phyloP scores from a whole-genome alignment of 2,113 vertebrate species.

The Halcyon malimbica region DNA sequence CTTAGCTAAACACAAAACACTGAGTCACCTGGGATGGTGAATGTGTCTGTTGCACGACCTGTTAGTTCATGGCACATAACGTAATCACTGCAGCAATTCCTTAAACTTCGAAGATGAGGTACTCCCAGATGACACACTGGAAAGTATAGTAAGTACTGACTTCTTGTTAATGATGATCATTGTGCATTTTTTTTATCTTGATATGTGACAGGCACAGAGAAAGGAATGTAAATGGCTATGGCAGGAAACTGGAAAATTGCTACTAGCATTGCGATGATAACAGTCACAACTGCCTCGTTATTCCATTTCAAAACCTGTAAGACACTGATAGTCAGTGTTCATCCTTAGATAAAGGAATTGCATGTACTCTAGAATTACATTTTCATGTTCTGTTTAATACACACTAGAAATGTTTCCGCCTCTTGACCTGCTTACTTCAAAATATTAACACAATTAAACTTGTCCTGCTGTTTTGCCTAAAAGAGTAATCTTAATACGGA shows the following conservation, averaged over 20 bases:
- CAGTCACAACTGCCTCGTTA: background rate
- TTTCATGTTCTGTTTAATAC: background rate
- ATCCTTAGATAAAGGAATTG: background rate
- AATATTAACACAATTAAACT: background rate
- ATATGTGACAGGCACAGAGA: background rate
- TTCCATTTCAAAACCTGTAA: background rate
- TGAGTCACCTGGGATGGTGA: background rate
- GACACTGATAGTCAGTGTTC: background rate
- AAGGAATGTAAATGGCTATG: background rate
- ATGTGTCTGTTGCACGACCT: background rate
- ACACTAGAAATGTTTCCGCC: background rate
- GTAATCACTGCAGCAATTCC: background rate
- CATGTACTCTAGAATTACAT: background rate
- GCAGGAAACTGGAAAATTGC: background rate
- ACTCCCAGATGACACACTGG: background rate
- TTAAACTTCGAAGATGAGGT: background rate
- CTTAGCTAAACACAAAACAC: background rate
- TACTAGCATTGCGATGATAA: background rate
- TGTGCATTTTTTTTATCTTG: background rate
- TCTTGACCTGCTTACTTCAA: background rate
- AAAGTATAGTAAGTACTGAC: background rate
- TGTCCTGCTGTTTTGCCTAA: background rate
- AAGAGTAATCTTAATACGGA: background rate
- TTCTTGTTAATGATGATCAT: background rate
- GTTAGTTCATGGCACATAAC: background rate